These are phyloP conservation scores for Tigriopus japonicus DNA, from an alignment of 1,140 invertebrate species.

Conservation along the genomic window DNA sequence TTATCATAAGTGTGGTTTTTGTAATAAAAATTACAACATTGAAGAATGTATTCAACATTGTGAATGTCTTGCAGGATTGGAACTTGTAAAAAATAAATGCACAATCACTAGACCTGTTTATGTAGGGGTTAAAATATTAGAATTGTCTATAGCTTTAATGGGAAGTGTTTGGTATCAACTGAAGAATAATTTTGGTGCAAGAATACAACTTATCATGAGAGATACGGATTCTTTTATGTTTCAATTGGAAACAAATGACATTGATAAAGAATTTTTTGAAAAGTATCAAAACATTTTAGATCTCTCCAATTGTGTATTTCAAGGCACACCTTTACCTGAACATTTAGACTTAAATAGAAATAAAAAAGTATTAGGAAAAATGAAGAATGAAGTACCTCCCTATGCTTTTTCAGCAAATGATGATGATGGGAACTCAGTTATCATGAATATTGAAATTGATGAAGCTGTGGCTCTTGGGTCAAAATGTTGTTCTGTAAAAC, in stretches of 20 bases:
- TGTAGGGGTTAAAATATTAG: conserved; percentile 1
- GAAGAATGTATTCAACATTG: neutral
- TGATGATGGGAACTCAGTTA: too few species aligned
- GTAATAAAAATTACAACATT: neutral
- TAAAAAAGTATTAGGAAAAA: conserved; percentile 9
- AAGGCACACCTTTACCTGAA: neutral
- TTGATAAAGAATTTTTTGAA: neutral
- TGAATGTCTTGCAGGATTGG: conserved; percentile 1
- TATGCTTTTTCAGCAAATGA: too few species aligned
- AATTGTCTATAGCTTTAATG: conserved; percentile 5
- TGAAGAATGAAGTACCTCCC: conserved; percentile 1
- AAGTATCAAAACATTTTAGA: neutral
- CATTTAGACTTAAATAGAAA: too few species aligned
- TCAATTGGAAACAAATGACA: conserved; percentile 8
- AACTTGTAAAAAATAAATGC: neutral
- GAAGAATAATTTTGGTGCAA: neutral
- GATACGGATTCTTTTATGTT: conserved; percentile 7
- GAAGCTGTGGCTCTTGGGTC: too few species aligned
- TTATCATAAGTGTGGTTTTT: too few species aligned
- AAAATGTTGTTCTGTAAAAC: too few species aligned
- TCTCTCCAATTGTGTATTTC: neutral
- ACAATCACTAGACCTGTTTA: conserved; percentile 11
- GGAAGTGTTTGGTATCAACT: neutral
- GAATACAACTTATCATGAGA: conserved; percentile 1
- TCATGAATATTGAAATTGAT: too few species aligned